Conservation (phyloP, 2,113 vertebrate species). For the Urocynchramus pylzowi region DNA sequence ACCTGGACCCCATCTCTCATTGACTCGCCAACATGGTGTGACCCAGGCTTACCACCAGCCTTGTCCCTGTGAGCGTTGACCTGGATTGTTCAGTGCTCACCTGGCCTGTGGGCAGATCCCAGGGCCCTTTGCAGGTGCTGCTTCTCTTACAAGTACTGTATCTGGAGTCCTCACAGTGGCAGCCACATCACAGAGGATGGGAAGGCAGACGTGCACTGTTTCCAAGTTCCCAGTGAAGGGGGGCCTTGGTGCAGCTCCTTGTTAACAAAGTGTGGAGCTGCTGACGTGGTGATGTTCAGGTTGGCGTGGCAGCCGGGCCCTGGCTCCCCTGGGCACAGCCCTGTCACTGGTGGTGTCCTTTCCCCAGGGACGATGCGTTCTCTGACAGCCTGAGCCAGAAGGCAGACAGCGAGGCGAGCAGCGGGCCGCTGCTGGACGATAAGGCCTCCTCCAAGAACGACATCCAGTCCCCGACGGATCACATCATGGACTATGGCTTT, state of each 20-base stretch:
- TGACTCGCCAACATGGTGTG: accelerated
- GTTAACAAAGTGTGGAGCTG: neutral
- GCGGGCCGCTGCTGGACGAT: conserved; percentile 90
- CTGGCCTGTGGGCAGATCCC: neutral
- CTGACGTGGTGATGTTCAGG: neutral
- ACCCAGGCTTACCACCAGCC: neutral
- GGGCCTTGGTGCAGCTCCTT: neutral
- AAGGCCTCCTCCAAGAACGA: conserved; percentile 95
- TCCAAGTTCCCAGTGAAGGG: neutral
- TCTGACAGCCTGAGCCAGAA: conserved; percentile 98
- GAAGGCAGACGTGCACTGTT: neutral
- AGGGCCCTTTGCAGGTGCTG: neutral
- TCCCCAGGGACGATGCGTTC: conserved; percentile 91
- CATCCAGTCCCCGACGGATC: conserved; percentile 90
- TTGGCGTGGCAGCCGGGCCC: accelerated
- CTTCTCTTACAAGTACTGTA: neutral
- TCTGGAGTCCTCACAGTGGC: neutral
- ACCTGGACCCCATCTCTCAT: neutral
- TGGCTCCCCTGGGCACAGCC: neutral
- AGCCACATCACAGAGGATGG: neutral
- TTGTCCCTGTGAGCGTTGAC: accelerated
- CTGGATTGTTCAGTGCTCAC: neutral
- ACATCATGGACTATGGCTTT: conserved; percentile 88
- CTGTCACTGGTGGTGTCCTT: neutral
- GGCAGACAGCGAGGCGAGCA: conserved; percentile 96